Evolutionary conservation across 2,888 invertebrate genomes (phyloP), one percentile per base, ranked within the genome.

Genomic region (Acleris cristana): DNA sequence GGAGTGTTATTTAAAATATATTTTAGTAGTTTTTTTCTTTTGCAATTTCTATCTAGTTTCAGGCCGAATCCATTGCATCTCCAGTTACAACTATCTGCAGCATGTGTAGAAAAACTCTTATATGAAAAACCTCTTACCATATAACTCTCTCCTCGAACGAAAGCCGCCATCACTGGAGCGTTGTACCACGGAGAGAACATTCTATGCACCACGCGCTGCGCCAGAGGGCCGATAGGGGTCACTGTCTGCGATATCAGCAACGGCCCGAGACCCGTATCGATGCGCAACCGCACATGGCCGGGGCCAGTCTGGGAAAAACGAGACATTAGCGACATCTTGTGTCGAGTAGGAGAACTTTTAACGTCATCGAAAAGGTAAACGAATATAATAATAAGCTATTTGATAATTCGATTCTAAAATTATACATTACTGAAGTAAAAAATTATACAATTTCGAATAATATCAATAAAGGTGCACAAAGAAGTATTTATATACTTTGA

Each of bases 191-290:
- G 94, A 0, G 95, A 94, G 85, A 95, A 98, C 71, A 98, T 93
- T n/a, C 96, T 89, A 79, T 98, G 98, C 0, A 96, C 93, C 0
- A 98, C 95, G 72, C 94, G 94, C 82, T 98, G 98, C 0, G 96
- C 79, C 51, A 97, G 81, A 0, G 98, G 97, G 16, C 95, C 96
- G 4, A 96, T 76, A 0, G 98, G 98, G 0, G 96, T 97, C 2
- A 98, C 95, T 0, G 95, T 95, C 82, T 98, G 98, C 0, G 96
- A 83, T 26, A 96, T 94, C 57, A 95, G 92, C 65, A 95, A 81
- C 0, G 92, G 87, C 0, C 96, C 96, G 8, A 96, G 81, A 0
- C 92, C 82, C 0, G 95, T 94, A 0, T 94, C 77, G 72, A 97
- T 86, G 16, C 89, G 81, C 2, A 98, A 86, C 19, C 96, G 95